Conservation (phyloP, 1,140 invertebrate genomes). For the Bombus vancouverensis region DNA sequence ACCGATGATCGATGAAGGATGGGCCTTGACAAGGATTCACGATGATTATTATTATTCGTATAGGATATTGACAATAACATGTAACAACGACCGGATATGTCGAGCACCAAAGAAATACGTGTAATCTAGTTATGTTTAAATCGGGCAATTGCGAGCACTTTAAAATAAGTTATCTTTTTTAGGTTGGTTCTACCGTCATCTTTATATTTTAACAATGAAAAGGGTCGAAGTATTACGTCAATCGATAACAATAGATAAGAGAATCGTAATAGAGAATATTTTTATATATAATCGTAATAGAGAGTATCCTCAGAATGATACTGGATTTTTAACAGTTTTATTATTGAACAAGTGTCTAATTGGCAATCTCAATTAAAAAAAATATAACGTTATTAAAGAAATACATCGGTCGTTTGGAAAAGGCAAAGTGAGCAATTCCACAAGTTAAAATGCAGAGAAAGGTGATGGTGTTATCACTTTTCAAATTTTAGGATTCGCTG, state of each 20-base stretch:
- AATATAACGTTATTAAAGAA: too few relatives aligned
- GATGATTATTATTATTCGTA: constrained; percentile 42
- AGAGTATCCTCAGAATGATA: too few relatives aligned
- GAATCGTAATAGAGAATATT: background rate
- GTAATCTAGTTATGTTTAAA: constrained; percentile 68
- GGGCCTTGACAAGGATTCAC: constrained; percentile 21
- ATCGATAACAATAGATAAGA: background rate
- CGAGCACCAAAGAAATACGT: constrained; percentile 78
- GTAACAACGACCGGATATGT: constrained; percentile 78
- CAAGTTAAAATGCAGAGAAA: too few relatives aligned
- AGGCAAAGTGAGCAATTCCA: too few relatives aligned
- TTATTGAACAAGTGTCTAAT: too few relatives aligned
- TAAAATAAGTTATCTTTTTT: background rate
- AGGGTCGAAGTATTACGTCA: background rate
- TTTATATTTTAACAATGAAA: background rate
- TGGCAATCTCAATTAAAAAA: too few relatives aligned
- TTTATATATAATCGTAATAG: too few relatives aligned
- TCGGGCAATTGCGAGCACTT: constrained; percentile 12
- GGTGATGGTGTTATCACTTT: too few relatives aligned
- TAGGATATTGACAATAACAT: constrained; percentile 54
- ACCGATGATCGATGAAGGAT: constrained; percentile 11
- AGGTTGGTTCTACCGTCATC: too few relatives aligned
- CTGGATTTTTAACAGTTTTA: too few relatives aligned
- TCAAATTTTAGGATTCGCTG: too few relatives aligned
- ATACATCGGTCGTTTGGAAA: too few relatives aligned